Base-by-base conservation (phyloP, 2,888 invertebrate species). In the Phyllotreta cruciferae region DNA sequence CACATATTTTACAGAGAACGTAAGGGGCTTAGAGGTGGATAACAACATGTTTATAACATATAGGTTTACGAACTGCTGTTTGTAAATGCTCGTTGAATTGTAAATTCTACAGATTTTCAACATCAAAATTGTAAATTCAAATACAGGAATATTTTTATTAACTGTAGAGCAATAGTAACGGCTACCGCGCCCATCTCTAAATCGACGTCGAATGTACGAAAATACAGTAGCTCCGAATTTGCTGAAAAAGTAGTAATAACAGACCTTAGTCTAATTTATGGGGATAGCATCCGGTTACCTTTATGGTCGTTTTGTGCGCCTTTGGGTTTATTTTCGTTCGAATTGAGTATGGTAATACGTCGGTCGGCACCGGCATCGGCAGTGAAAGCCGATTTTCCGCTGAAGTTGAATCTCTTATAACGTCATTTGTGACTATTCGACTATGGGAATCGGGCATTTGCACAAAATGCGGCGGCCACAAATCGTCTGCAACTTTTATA, bases 191-290 rank as follows among this genome's bases (percentile, higher is more conserved):
- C 57, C 57, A 57, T 39, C 47, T 57, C 49, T 57, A 57, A 3
- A 57, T 13, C 11, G 37, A 36, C 44, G 50, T 49, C 57, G 52
- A 38, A 36, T 50, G 42, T 50, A 24, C 50, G 42, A 36, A 45
- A 61, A 13, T 13, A 53, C 62, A 60, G 66, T 60, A 62, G 68
- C 66, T 66, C 62, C 62, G 62, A 68, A 67, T 66, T 66, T 64
- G 60, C 66, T 70, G 61, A 70, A 70, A 68, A 73, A 74, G 70
- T 73, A 71, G 72, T 71, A 75, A 75, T 74, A 75, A 75, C 73
- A 71, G 71, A 69, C 70, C 71, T 44, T 64, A 61, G 68, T 68
- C 71, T 75, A 75, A 76, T 75, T 76, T 76, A 76, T 74, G 70
- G 70, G 70, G 63, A 70, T 36, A 66, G 71, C 73, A 74, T 74